Evolutionary conservation across 2,113 vertebrate species (phyloP).

Genomic region (Nothocercus julius): DNA sequence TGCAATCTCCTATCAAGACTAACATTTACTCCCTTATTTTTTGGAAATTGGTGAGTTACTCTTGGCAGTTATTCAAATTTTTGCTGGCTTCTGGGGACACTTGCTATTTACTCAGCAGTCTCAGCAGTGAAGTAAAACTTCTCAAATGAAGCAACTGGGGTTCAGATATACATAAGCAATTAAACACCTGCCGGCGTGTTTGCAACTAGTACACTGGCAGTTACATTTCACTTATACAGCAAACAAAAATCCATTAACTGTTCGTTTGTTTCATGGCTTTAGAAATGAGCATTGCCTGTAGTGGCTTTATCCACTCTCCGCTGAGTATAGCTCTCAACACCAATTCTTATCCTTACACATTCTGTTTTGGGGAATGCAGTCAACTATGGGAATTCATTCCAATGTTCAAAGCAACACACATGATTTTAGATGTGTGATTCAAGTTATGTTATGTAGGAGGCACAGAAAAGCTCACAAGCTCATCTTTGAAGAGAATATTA

Average conservation of each 20-base stretch:
- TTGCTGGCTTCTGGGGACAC: not conserved
- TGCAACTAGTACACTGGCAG: not conserved
- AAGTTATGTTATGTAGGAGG: not conserved
- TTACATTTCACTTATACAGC: slow-evolving; percentile 3
- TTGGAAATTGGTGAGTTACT: slow-evolving; percentile 32
- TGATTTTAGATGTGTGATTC: not conserved
- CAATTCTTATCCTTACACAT: not conserved
- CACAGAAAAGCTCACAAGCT: not conserved
- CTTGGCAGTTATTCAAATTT: slow-evolving; percentile 18
- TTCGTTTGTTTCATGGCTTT: slow-evolving; percentile 27
- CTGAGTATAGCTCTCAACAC: not conserved
- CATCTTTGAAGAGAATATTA: not conserved
- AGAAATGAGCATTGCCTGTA: not conserved
- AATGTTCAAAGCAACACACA: fast-evolving
- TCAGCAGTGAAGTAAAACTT: slow-evolving; percentile 8
- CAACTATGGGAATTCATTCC: not conserved
- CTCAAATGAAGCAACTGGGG: not conserved
- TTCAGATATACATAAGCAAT: not conserved
- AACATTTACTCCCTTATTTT: slow-evolving; percentile 22
- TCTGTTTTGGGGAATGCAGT: not conserved
- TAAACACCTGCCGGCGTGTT: not conserved
- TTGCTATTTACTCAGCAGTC: slow-evolving; percentile 29
- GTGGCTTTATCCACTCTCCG: not conserved
- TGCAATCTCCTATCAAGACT: not conserved
- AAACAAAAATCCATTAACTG: slow-evolving; percentile 9